Base-by-base conservation (phyloP, 1,140 invertebrate species). In the Formica selysi region DNA sequence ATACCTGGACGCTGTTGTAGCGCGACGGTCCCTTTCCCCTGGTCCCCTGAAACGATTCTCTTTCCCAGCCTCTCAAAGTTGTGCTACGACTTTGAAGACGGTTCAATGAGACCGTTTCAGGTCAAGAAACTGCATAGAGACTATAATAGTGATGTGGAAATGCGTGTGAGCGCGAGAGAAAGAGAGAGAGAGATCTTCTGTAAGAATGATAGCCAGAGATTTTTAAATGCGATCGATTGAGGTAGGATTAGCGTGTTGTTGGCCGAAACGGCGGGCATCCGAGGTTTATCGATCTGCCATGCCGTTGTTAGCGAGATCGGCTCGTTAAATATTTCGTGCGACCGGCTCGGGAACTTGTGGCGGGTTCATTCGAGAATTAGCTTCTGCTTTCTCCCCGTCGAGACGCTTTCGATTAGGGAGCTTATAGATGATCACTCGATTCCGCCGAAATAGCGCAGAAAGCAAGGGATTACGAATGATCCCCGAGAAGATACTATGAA, bases 221-320 rank as follows among this genome's bases (percentile, higher is more conserved):
- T 87, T 90, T 80, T 80, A 89, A 90, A 6, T 62, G 78, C 62
- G 74, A 65, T 89, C 61, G 68, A 57, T 36, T 79, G 88, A 76
- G 11, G 67, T 89, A 90, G 70, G 36, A 76, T 86, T 90, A 86
- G 74, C 74, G 57, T 70, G n/a, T 89, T 90, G 89, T 90, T 90
- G 76, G 76, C 59, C 80, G 68, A 70, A 65, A 57, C 54, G 73
- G 61, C 64, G 59, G 76, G 41, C 70, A 71, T 81, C 71, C 76
- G 57, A 67, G 61, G 84, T 79, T 89, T 74, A 51, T 88, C 44
- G 67, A 83, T 89, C 67, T 73, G 54, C n/a, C 26, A 73, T 81
- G 57, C 54, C 68, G 79, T 73, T 81, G 78, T 59, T 81, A 83
- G 38, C 36, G n/a, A 85, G 36, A 85, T 85, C 61, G 48, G 44